These are phyloP conservation scores for Melanogrammus aeglefinus DNA, from an alignment of 2,797 vertebrate genomes.

Conservation along the genomic window DNA sequence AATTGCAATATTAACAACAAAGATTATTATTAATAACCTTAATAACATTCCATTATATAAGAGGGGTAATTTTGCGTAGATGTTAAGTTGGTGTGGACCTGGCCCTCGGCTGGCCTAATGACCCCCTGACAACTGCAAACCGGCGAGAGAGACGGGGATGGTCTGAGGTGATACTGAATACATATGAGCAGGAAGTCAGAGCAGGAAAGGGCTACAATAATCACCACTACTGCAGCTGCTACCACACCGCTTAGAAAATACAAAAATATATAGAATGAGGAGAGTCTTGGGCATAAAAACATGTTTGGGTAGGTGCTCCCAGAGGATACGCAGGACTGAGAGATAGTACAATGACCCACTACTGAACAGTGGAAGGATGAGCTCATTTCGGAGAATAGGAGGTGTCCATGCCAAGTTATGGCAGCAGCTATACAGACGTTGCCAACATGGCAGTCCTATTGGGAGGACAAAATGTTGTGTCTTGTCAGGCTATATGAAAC, in stretches of 20 bases:
- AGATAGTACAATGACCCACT: background rate
- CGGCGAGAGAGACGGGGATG: background rate
- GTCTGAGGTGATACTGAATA: background rate
- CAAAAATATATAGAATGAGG: background rate
- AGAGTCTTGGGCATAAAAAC: background rate
- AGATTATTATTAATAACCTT: background rate
- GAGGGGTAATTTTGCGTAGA: background rate
- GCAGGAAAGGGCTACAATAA: background rate
- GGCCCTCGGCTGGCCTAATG: background rate
- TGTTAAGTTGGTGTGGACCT: background rate
- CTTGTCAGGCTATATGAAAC: background rate
- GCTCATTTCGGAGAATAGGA: background rate
- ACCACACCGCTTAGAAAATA: background rate
- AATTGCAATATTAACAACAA: background rate
- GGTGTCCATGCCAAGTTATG: background rate
- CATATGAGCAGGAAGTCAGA: background rate
- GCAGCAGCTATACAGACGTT: background rate
- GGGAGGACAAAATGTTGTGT: background rate
- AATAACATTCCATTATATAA: no score
- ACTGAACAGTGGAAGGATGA: background rate
- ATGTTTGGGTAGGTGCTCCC: background rate
- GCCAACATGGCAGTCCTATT: background rate
- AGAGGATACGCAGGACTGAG: background rate
- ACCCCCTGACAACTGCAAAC: background rate
- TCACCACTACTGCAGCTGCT: background rate